Base-by-base conservation (phyloP, 2,113 vertebrate species). In the Oenanthe melanoleuca region DNA sequence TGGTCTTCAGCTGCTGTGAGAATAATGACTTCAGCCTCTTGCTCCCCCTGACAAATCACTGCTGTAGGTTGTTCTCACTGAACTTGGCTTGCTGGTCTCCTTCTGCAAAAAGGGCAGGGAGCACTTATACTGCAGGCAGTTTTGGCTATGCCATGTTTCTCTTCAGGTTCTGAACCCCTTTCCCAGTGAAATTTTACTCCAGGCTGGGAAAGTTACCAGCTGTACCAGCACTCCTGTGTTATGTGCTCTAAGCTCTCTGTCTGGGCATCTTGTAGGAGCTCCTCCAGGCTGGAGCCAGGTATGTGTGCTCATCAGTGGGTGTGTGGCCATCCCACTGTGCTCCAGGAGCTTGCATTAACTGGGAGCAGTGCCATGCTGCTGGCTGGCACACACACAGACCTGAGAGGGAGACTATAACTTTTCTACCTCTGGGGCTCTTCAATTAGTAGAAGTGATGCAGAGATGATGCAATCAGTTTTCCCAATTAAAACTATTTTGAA, bases 61-160 rank as follows among this genome's bases (percentile, higher is more conserved):
- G 31, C 29, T 71, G 16, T 20, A 59, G 38, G 31, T 38, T 90
- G 23, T 65, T 24, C 71, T 80, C 17, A 12, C 0, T 64, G 44
- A 61, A 16, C 19, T 33, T 82, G 66, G 11, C 37, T 78, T 53
- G 12, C 25, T 61, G 78, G 56, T 56, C 29, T 34, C 20, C n/a
- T 60, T 83, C 50, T 81, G 42, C 31, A 57, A 63, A 80, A 44
- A 38, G 18, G n/a, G 12, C 34, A 29, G 55, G 9, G 37, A 42
- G 7, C 21, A 42, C 26, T 2, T 1, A 34, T 26, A 34, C 21
- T 7, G 0, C 21, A 26, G 0, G 0, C 14, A 57, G 28, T 14
- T 28, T 65, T 37, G 17, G 7, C 49, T 64, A 13, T 14, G 23
- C n/a, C 40, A 3, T 4, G 15, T 29, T 69, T 84, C 1, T 1